These are phyloP conservation scores for Trisateles emortualis DNA, from an alignment of 2,888 invertebrate species.

Conservation along the genomic window DNA sequence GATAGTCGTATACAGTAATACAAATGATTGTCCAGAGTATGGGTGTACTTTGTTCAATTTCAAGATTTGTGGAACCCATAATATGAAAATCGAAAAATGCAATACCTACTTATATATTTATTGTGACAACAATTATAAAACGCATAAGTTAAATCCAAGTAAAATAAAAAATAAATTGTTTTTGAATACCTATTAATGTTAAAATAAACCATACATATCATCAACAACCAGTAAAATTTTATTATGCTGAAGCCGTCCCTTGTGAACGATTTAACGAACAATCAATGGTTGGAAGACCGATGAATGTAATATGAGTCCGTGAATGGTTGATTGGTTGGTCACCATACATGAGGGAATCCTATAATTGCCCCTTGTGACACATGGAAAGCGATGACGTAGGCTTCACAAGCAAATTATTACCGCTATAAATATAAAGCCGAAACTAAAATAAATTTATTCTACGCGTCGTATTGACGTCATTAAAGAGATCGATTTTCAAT, in stretches of 20 bases:
- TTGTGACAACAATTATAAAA: too few species aligned
- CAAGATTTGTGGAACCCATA: too few species aligned
- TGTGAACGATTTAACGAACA: slow-evolving; percentile 9
- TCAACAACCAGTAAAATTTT: slow-evolving; percentile 7
- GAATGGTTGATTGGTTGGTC: slow-evolving; percentile 4
- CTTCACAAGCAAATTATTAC: neutral
- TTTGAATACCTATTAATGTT: neutral
- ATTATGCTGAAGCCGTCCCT: neutral
- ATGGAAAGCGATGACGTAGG: neutral
- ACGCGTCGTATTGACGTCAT: too few species aligned
- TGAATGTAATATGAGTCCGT: slow-evolving; percentile 9
- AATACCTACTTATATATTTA: too few species aligned
- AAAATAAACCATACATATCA: neutral
- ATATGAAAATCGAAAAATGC: too few species aligned
- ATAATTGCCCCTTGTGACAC: slow-evolving; percentile 6
- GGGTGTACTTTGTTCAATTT: too few species aligned
- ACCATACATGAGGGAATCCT: slow-evolving; percentile 4
- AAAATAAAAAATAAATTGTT: neutral
- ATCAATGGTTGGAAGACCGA: slow-evolving; percentile 6
- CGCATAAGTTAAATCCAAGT: neutral
- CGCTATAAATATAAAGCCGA: neutral
- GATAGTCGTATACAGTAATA: too few species aligned
- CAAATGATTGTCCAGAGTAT: too few species aligned
- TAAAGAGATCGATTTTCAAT: too few species aligned
- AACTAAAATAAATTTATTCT: too few species aligned